These are phyloP conservation scores for Myrmecobius fasciatus DNA, from an alignment of 2,113 vertebrate genomes.

Conservation along the genomic window DNA sequence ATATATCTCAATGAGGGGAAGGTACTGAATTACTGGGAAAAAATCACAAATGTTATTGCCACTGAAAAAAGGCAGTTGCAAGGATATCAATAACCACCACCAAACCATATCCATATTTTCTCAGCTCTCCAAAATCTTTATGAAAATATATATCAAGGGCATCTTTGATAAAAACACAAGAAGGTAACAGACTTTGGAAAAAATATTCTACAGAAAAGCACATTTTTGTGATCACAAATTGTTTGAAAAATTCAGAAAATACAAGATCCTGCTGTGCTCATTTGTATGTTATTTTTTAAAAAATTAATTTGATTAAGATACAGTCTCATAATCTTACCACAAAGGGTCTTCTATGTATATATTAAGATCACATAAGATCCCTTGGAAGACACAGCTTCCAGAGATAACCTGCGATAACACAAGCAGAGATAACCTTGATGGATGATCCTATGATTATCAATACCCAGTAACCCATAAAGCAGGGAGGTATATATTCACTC, in stretches of 20 bases:
- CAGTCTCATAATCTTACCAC: neutral
- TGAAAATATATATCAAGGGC: neutral
- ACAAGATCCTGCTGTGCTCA: neutral
- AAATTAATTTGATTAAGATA: neutral
- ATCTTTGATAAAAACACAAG: neutral
- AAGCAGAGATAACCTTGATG: neutral
- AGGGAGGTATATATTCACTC: neutral
- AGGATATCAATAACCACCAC: neutral
- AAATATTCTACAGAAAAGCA: neutral
- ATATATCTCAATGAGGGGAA: neutral
- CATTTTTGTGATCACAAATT: neutral
- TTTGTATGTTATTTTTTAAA: neutral
- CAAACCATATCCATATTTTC: neutral
- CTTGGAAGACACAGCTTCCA: neutral
- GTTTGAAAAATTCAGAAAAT: neutral
- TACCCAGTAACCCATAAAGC: neutral
- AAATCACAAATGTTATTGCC: neutral
- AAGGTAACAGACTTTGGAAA: neutral
- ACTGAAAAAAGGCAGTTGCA: neutral
- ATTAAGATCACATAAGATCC: neutral
- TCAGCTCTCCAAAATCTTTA: neutral
- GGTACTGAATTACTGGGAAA: neutral
- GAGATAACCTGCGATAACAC: too few species aligned
- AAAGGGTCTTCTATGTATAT: neutral
- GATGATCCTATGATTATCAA: neutral